Evolutionary conservation across 2,888 invertebrate genomes (phyloP), one percentile per base, ranked within the genome.

Genomic region (Leptinotarsa tumamoca): DNA sequence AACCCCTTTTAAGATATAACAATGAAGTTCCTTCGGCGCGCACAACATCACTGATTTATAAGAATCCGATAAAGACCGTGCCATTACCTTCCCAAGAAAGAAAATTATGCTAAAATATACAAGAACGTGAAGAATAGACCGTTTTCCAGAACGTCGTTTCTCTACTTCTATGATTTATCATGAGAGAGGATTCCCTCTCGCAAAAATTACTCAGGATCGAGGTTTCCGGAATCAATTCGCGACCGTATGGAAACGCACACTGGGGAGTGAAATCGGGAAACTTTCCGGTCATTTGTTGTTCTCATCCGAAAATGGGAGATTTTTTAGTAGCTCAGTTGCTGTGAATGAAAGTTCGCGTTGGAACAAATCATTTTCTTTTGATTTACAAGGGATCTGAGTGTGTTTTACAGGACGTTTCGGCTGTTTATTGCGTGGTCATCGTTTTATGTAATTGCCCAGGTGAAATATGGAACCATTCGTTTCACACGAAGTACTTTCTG

Each of bases 61-160:
- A 77, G 76, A 78, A 79, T 79, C 76, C 79, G 78, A 79, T 79
- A 79, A 77, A 74, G 75, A 76, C 73, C 72, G 18, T 67, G 58
- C 75, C 75, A 75, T 75, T 72, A 72, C 75, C 75, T 70, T 58
- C 17, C 54, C 70, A 72, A 63, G 72, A 68, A 75, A 75, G 79
- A 76, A 79, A 79, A 79, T 79, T 79, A 79, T 79, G 79, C 78
- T 79, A 79, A 79, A 79, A 78, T 79, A 79, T 78, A 78, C 78
- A 78, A 75, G 73, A 79, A 75, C 72, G 76, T 79, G 76, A 78
- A 76, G 74, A 79, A 76, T 75, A 72, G 73, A 70, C 61, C 67
- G 72, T 67, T 73, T 66, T 63, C 71, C 70, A 67, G 23, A 49
- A 68, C 72, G 69, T 73, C 71, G 69, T 77, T 75, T 70, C 58